Conservation (phyloP, 2,113 vertebrate genomes). For the Hepsetus odoe region DNA sequence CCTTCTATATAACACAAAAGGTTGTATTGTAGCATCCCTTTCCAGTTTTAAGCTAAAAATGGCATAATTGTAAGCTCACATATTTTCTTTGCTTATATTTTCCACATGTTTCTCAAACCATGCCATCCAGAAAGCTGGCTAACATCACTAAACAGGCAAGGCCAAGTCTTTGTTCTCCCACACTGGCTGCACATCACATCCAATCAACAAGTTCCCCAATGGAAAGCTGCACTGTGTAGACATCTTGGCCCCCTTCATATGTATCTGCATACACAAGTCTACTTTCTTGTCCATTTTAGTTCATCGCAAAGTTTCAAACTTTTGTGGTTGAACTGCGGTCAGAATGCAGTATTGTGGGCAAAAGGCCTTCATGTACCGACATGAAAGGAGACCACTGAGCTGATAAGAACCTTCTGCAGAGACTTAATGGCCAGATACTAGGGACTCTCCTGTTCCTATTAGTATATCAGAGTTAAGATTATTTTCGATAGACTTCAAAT, state of each 20-base stretch:
- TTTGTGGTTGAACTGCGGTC: not conserved
- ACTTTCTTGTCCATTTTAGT: not conserved
- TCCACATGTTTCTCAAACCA: not conserved
- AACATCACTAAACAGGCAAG: not conserved
- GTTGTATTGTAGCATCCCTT: too few relatives aligned
- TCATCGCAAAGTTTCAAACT: not conserved
- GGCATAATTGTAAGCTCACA: not conserved
- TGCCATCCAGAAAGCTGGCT: not conserved
- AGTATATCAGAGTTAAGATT: not conserved
- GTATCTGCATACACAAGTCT: too few relatives aligned
- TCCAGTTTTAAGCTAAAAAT: too few relatives aligned
- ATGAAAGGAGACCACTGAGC: not conserved
- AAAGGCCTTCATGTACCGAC: not conserved
- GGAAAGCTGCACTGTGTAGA: not conserved
- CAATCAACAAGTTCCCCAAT: not conserved
- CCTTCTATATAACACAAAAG: too few relatives aligned
- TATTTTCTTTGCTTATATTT: not conserved
- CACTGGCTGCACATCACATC: not conserved
- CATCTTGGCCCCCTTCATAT: not conserved
- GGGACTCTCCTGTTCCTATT: not conserved
- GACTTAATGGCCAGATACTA: not conserved
- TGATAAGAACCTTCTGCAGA: not conserved
- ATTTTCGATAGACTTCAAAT: constrained; percentile 8
- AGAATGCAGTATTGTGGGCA: not conserved
- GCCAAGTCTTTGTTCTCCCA: not conserved